Evolutionary conservation across 2,888 invertebrate genomes (phyloP).

Genomic region (Ormyrus pomaceus): DNA sequence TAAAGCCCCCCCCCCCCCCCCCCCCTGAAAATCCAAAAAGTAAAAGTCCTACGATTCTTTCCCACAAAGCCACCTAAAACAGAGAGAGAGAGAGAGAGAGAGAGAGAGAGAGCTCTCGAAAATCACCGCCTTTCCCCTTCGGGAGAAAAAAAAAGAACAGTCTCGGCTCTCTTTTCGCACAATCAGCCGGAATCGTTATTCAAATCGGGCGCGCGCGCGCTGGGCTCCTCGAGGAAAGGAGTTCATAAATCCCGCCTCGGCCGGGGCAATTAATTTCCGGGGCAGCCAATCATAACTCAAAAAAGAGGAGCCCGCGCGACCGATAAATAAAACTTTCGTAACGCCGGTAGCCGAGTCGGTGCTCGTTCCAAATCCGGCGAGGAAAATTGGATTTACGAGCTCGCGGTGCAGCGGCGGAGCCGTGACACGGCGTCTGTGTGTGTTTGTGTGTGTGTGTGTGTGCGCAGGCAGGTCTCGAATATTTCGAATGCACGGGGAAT

Average conservation of each 20-base stretch:
- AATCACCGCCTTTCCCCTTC: not conserved
- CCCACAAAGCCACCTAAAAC: too few relatives aligned
- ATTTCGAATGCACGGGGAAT: conserved; percentile 41
- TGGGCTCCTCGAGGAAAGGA: not conserved
- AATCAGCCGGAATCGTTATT: conserved; percentile 33
- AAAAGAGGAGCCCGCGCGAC: not conserved
- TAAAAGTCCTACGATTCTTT: too few relatives aligned
- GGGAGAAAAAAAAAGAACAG: not conserved
- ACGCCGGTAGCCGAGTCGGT: conserved; percentile 49
- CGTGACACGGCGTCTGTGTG: conserved; percentile 3
- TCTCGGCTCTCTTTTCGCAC: not conserved
- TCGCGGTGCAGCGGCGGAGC: conserved; percentile 20
- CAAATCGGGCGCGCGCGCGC: not conserved
- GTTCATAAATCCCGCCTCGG: conserved; percentile 3
- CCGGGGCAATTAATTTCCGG: not conserved
- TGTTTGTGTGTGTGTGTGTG: too few relatives aligned
- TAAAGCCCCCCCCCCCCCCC: too few relatives aligned
- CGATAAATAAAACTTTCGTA: conserved; percentile 55
- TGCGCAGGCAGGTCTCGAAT: not conserved
- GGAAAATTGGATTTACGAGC: conserved; percentile 57
- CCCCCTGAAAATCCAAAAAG: too few relatives aligned
- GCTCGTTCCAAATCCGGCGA: conserved; percentile 53
- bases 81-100: too few relatives aligned
- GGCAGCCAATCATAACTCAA: too few relatives aligned
- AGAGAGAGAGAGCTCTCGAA: too few relatives aligned